These are phyloP conservation scores for Kobus ellipsiprymnus DNA, from an alignment of 2,113 vertebrate genomes.

Conservation along the genomic window DNA sequence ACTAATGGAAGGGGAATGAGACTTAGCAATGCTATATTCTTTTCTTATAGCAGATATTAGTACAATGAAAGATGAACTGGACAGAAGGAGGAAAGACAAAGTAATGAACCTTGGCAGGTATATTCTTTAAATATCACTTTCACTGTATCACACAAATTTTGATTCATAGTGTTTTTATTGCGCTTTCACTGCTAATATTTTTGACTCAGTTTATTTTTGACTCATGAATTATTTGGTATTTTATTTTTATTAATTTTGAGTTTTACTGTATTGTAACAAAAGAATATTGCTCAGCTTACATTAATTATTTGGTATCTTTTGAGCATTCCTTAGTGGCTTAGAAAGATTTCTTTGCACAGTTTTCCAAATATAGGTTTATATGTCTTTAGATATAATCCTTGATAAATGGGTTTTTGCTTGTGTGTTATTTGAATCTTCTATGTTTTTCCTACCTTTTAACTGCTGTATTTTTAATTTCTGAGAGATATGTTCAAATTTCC, in stretches of 20 bases:
- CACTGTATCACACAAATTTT: not conserved
- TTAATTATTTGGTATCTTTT: not conserved
- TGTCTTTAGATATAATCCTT: not conserved
- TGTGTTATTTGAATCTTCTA: not conserved
- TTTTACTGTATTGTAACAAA: not conserved
- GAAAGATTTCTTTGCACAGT: not conserved
- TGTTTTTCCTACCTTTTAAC: not conserved
- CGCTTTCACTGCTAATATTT: not conserved
- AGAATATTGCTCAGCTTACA: not conserved
- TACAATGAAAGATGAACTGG: not conserved
- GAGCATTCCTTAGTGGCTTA: not conserved
- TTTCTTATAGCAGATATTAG: not conserved
- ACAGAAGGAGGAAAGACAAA: not conserved
- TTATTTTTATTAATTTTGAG: not conserved
- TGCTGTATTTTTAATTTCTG: not conserved
- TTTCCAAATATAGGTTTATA: not conserved
- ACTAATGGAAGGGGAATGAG: not conserved
- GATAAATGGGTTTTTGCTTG: not conserved
- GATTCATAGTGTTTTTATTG: not conserved
- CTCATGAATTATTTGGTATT: not conserved
- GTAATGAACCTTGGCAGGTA: not conserved
- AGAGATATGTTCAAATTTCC: not conserved
- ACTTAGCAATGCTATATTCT: not conserved
- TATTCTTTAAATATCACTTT: not conserved
- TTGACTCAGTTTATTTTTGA: not conserved